These are phyloP conservation scores for Spisula subtruncata DNA, from an alignment of 2,888 invertebrate genomes.

Conservation along the genomic window DNA sequence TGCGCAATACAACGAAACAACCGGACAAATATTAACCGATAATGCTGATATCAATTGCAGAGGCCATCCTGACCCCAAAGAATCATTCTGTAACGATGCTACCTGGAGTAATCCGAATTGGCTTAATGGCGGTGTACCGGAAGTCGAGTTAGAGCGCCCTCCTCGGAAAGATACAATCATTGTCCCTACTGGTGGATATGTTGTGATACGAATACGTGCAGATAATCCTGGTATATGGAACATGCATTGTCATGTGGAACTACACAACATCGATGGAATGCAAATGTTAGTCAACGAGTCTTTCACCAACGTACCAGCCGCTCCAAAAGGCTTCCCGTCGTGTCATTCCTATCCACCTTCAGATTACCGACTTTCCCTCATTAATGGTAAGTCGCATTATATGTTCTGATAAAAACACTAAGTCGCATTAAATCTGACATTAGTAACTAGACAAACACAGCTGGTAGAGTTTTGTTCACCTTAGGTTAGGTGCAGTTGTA, in stretches of 20 bases:
- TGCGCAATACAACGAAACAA: constrained; percentile 64
- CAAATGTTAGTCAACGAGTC: constrained; percentile 83
- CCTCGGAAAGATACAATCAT: constrained; percentile 84
- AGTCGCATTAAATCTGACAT: no score
- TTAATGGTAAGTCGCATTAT: constrained; percentile 2
- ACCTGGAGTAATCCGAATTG: constrained; percentile 80
- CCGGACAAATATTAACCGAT: constrained; percentile 69
- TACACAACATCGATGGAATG: constrained; percentile 85
- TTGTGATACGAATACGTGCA: constrained; percentile 82
- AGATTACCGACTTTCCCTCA: not conserved
- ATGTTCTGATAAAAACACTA: not conserved
- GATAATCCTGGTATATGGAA: constrained; percentile 86
- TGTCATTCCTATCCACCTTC: constrained; percentile 76
- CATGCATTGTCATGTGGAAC: constrained; percentile 85
- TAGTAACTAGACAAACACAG: no score
- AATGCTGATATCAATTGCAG: constrained; percentile 74
- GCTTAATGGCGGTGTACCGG: constrained; percentile 79
- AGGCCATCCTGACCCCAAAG: constrained; percentile 60
- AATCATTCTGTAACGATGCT: constrained; percentile 80
- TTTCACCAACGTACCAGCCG: constrained; percentile 66
- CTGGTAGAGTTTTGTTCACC: no score
- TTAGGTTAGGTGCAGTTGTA: no score
- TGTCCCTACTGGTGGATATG: constrained; percentile 85
- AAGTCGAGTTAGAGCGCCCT: constrained; percentile 77
- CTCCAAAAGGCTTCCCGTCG: constrained; percentile 78